A percentile compares a stretch with the other conserved stretches of the same genome.
Conservation (phyloP, 2,797 vertebrate species). For the Artibeus jamaicensis region DNA sequence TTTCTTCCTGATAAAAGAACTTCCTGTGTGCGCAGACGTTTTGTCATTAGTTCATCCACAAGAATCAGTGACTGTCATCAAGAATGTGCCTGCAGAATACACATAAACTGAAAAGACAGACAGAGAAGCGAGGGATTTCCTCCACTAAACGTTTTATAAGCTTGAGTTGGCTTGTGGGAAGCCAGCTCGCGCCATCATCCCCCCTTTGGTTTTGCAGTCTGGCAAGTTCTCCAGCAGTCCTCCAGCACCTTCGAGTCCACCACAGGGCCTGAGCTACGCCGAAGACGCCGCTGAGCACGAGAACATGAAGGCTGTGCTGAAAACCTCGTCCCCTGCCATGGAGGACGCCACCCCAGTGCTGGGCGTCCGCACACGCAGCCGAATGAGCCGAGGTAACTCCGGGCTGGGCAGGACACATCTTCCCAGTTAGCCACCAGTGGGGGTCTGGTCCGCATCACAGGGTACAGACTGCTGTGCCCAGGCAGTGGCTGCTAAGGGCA, state of each 20-base stretch:
- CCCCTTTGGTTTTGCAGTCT: slow-evolving; percentile 82
- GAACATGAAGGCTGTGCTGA: slow-evolving; percentile 97
- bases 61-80: background rate
- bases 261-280: slow-evolving; percentile 87
- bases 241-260: slow-evolving; percentile 81
- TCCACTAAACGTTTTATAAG: background rate
- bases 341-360: slow-evolving; percentile 85
- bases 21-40: background rate
- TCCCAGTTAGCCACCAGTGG: accelerated
- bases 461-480: too few species aligned
- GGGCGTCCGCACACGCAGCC: slow-evolving; percentile 90
- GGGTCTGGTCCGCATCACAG: background rate
- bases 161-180: background rate
- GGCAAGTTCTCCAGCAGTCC: slow-evolving; percentile 91
- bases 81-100: background rate
- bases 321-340: slow-evolving; percentile 80
- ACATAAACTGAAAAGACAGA: background rate
- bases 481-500: background rate
- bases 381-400: slow-evolving; percentile 86
- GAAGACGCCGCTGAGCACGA: slow-evolving; percentile 94
- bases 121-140: background rate
- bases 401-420: background rate
- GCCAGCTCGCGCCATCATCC: background rate
- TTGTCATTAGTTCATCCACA: background rate
- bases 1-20: background rate